Conservation (phyloP, 2,888 invertebrate species). For the Hymenopus coronatus region DNA sequence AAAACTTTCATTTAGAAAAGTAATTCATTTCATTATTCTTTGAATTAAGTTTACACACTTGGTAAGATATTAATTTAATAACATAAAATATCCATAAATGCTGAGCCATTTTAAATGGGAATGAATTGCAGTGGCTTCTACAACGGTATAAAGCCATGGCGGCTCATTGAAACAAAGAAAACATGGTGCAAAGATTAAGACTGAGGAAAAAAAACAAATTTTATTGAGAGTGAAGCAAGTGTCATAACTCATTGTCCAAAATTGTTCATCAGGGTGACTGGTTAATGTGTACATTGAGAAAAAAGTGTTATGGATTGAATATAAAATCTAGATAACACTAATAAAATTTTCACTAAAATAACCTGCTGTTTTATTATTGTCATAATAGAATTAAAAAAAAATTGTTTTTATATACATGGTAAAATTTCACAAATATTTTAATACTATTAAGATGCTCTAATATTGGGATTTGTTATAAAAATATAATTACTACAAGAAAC, state of each 20-base stretch:
- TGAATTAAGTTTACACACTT: background rate
- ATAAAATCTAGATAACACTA: background rate
- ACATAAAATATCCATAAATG: background rate
- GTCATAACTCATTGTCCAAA: background rate
- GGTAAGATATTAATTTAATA: background rate
- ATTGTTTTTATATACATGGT: too few relatives aligned
- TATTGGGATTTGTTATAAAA: too few relatives aligned
- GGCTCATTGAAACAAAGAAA: background rate
- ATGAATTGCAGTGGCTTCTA: background rate
- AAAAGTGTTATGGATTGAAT: background rate
- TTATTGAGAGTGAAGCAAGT: background rate
- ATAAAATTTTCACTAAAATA: background rate
- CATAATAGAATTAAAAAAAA: too few relatives aligned
- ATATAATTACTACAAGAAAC: too few relatives aligned
- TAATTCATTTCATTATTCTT: too few relatives aligned
- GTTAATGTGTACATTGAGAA: background rate
- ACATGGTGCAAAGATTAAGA: background rate
- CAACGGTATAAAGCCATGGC: background rate
- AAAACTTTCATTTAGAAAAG: too few relatives aligned
- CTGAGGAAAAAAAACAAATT: background rate
- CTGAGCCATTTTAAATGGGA: background rate
- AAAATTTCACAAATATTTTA: too few relatives aligned
- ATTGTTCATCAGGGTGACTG: background rate
- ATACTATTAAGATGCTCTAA: too few relatives aligned
- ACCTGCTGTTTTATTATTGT: background rate